phyloP scores from a whole-genome alignment of 2,888 invertebrate species.

The Sphaerophoria taeniata region DNA sequence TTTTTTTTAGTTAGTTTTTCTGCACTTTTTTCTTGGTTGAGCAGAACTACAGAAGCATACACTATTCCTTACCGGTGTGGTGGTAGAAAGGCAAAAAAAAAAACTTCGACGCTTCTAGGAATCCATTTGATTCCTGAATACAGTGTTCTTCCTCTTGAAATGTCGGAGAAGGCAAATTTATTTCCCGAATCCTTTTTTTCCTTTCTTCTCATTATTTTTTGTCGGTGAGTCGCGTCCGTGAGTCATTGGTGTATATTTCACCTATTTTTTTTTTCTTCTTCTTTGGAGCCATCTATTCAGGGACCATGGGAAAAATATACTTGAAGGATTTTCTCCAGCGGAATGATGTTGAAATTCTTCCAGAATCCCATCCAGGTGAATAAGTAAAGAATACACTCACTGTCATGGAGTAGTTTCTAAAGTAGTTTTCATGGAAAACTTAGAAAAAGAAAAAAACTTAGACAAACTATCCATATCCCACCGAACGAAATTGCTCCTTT shows the following conservation, averaged over 20 bases:
- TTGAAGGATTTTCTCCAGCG: constrained; percentile 6
- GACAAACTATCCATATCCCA: constrained; percentile 45
- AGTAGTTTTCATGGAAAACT: constrained; percentile 42
- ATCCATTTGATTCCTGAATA: constrained; percentile 4
- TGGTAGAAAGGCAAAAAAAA: neutral
- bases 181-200: constrained; percentile 14
- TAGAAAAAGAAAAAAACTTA: constrained; percentile 52
- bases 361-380: constrained; percentile 22
- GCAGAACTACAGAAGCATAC: constrained; percentile 6
- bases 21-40: neutral
- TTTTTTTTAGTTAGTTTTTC: constrained; percentile 4
- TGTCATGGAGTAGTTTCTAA: constrained; percentile 6
- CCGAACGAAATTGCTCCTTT: constrained; percentile 11
- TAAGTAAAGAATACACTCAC: neutral
- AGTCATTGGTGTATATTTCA: constrained; percentile 14
- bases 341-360: constrained; percentile 31
- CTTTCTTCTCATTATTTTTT: neutral
- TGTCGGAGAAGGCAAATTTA: constrained; percentile 30
- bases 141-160: neutral
- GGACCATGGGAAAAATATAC: neutral
- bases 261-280: constrained; percentile 18
- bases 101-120: constrained; percentile 17
- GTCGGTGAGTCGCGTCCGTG: neutral
- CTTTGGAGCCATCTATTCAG: neutral
- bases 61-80: neutral